Evolutionary conservation across 35 echinoderm and acorn worm species (phyloP).

Genomic region (Chiridota heheva): DNA sequence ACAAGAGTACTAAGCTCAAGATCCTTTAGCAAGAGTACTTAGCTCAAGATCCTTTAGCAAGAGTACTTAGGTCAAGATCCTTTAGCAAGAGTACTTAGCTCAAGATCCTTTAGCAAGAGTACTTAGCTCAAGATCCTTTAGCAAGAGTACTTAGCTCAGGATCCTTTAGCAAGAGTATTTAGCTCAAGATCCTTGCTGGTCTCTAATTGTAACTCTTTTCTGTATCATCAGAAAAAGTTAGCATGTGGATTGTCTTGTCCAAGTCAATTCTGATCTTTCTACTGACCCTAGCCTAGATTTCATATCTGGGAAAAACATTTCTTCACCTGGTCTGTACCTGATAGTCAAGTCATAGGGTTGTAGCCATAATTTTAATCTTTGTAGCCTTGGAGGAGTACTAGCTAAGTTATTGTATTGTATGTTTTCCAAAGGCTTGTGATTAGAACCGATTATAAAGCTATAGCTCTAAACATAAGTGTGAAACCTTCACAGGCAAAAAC

Average conservation of each 20-base stretch:
- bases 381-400: slow-evolving; percentile 57
- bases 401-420: slow-evolving; percentile 58
- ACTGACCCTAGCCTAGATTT: slow-evolving; percentile 43
- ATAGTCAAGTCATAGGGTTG: slow-evolving; percentile 47
- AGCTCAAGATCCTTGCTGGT: slow-evolving; percentile 11
- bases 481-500: slow-evolving; percentile 63
- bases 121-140: background rate
- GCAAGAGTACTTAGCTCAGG: background rate
- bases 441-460: slow-evolving; percentile 51
- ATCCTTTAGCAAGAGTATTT: slow-evolving; percentile 12
- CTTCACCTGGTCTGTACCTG: slow-evolving; percentile 44
- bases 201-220: slow-evolving; percentile 24
- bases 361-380: slow-evolving; percentile 49
- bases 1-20: too few species aligned
- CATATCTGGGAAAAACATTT: slow-evolving; percentile 58
- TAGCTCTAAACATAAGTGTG: slow-evolving; percentile 60
- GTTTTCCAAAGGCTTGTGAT: slow-evolving; percentile 65
- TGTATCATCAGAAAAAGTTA: slow-evolving; percentile 24
- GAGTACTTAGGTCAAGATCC: background rate
- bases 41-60: too few species aligned
- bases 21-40: too few species aligned
- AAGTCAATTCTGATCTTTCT: slow-evolving; percentile 50
- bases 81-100: background rate
- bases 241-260: slow-evolving; percentile 53
- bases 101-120: background rate